Evolutionary conservation across 2,113 vertebrate species (phyloP), one percentile per base, ranked within the genome.

Genomic region (Sinocyclocheilus anophthalmus): DNA sequence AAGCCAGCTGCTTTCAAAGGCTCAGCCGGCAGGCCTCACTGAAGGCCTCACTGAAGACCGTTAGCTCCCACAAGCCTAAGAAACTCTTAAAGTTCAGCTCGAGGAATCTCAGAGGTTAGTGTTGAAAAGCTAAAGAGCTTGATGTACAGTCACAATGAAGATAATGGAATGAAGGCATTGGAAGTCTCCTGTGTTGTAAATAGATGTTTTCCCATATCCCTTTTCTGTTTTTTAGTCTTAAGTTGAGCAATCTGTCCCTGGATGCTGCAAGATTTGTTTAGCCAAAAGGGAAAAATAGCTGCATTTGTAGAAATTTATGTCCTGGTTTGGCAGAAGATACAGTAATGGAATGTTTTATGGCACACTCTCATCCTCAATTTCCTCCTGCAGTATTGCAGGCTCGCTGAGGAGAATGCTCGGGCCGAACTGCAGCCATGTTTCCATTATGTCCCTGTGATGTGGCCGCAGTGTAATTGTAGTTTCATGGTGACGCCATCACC

Each of bases 1-100:
- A 91, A 92, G 93, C 91, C 92, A 92, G 87, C 92, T 92, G 93
- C 86, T 90, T 91, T 92, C 77, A 91, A 89, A 92, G 88, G 76
- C 63, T 80, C 11, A 70, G 55, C 65, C 73, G 87, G 61, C 67
- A 42, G 33, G 48, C 67, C 42, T 81, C 22, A 20, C 73, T 73
- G 75, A 84, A 63, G 70, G 48, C 67, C 42, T 81, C 22, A 20
- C 73, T 73, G 75, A 84, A 63, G 70, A 50, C 55, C 16, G 12
- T 20, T 76, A 78, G 33, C 59, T 87, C 79, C 81, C 83, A 65
- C 67, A 63, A 75, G 59, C 70, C 67, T 69, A 84, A 84, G 33
- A 83, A 76, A 88, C 50, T 87, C 50, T 87, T 69, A 10, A 26
- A 83, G 69, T 78, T 86, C 77, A 83, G 37, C 24, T 59, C 5